Evolutionary conservation across 2,888 invertebrate species (phyloP).

Genomic region (Helobdella robusta): DNA sequence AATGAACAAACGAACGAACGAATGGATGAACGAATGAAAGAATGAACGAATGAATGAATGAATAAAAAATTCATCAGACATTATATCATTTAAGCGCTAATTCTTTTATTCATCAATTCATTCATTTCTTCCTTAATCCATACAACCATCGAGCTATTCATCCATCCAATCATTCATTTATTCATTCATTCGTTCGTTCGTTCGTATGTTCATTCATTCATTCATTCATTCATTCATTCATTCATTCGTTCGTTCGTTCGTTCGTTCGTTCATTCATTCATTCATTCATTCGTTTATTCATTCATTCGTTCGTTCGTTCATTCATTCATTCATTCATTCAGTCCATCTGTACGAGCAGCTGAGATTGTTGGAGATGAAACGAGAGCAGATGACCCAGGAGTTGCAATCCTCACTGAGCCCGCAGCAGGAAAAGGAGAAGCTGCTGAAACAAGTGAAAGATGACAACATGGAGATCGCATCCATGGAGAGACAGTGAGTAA

Average conservation of each 20-base stretch:
- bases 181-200: too few species aligned
- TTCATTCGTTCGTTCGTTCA: too few species aligned
- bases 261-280: too few species aligned
- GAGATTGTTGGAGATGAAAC: conserved; percentile 57
- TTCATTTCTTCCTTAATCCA: neutral
- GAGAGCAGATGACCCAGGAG: conserved; percentile 62
- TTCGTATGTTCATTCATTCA: too few species aligned
- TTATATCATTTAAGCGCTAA: neutral
- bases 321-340: conserved; percentile 30
- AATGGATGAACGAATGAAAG: too few species aligned
- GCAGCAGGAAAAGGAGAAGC: conserved; percentile 66
- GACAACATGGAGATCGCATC: conserved; percentile 71
- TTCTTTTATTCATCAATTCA: neutral
- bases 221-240: too few species aligned
- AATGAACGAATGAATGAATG: too few species aligned
- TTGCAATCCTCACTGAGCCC: conserved; percentile 62
- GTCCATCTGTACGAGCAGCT: conserved; percentile 58
- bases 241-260: too few species aligned
- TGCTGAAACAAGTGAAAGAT: conserved; percentile 64
- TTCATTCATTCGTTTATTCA: too few species aligned
- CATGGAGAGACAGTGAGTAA: conserved; percentile 61
- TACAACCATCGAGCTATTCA: neutral
- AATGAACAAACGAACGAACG: too few species aligned
- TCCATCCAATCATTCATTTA: too few species aligned
- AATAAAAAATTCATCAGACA: too few species aligned